Evolutionary conservation across 2,797 vertebrate species (phyloP).

Genomic region (Schizopygopsis malacanthus): DNA sequence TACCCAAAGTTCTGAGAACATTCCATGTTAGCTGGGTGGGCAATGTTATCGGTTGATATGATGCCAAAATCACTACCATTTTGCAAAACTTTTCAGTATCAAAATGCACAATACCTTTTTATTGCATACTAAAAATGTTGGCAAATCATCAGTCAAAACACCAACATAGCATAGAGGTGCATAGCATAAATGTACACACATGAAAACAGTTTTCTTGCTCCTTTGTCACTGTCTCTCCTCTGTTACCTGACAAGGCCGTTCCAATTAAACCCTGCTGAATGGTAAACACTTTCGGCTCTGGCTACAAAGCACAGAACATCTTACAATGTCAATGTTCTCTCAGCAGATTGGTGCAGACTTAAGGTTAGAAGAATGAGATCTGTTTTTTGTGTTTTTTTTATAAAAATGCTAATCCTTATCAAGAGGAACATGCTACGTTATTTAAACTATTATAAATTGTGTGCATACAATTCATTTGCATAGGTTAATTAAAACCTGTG

Average conservation of each 20-base stretch:
- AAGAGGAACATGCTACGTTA: constrained; percentile 61
- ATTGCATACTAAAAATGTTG: not conserved
- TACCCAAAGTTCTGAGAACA: not conserved
- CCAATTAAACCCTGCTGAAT: constrained; percentile 61
- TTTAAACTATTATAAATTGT: constrained; percentile 70
- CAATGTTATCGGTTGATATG: not conserved
- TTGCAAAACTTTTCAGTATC: not conserved
- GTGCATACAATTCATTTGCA: constrained; percentile 75
- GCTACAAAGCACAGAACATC: constrained; percentile 57
- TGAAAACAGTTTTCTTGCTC: constrained; percentile 49
- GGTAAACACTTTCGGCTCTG: constrained; percentile 54
- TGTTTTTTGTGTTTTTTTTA: constrained; percentile 18
- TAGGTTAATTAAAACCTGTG: constrained; percentile 79
- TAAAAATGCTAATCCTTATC: constrained; percentile 64
- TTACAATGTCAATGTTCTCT: constrained; percentile 55
- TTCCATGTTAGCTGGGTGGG: not conserved
- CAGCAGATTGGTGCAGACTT: constrained; percentile 52
- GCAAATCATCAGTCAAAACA: not conserved
- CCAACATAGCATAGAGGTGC: not conserved
- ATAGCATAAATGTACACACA: constrained; percentile 24
- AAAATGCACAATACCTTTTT: not conserved
- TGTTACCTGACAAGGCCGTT: constrained; percentile 58
- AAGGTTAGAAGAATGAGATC: constrained; percentile 57
- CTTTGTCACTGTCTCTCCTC: constrained; percentile 34
- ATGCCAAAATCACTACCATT: not conserved